Conservation (phyloP, 1,140 invertebrate genomes). For the Cyclina sinensis region DNA sequence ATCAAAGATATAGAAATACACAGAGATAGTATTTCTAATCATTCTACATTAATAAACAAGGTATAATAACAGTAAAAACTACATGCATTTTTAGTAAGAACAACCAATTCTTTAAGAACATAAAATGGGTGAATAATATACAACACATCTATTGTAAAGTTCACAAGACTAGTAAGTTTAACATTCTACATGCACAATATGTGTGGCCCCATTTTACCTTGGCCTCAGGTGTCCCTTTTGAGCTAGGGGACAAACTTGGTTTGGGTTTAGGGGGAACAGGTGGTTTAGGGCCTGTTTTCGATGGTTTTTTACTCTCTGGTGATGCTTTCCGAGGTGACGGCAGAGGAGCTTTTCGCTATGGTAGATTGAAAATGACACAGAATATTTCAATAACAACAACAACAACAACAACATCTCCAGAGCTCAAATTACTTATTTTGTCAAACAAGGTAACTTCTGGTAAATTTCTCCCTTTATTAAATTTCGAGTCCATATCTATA, state of each 20-base stretch:
- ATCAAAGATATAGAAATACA: not conserved
- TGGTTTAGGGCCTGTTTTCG: constrained; percentile 71
- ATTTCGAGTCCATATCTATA: too few species aligned
- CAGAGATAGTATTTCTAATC: not conserved
- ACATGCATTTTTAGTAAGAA: constrained; percentile 1
- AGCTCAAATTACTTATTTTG: not conserved
- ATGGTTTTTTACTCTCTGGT: constrained; percentile 32
- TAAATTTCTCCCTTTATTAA: too few species aligned
- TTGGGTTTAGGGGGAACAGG: constrained; percentile 74
- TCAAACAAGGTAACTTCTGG: too few species aligned
- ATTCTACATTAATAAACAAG: not conserved
- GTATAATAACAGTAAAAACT: not conserved
- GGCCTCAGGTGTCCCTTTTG: constrained; percentile 45
- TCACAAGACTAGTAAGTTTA: not conserved
- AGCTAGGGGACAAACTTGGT: constrained; percentile 39
- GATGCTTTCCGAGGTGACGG: constrained; percentile 60
- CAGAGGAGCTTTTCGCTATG: constrained; percentile 36
- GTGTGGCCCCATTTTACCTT: constrained; percentile 57
- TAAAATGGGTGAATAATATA: constrained; percentile 1
- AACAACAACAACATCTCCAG: not conserved
- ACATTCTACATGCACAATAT: constrained; percentile 28
- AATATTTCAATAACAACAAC: not conserved
- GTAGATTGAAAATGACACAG: constrained; percentile 9
- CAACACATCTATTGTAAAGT: not conserved
- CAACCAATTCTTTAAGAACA: not conserved